Evolutionary conservation across 1,140 invertebrate species (phyloP), one percentile per base, ranked within the genome.

Genomic region (Listronotus bonariensis): DNA sequence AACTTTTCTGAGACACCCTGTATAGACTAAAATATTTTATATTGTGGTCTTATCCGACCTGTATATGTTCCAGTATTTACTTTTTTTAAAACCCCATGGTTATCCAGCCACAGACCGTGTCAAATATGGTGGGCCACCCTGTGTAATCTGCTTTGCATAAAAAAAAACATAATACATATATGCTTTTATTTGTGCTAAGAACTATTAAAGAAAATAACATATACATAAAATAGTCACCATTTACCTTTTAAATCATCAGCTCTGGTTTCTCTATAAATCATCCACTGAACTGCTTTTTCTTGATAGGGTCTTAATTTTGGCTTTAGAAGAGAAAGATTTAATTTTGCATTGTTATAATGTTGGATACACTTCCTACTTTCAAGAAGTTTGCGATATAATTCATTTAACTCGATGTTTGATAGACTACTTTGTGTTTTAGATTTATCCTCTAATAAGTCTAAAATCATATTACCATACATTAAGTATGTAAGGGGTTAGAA

Each of bases 221-320:
- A 38, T 48, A n/a, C 20, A 49, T 10, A 42, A 34, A 14, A n/a
- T 32, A 51, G 51, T 14, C 34, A 14, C n/a, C 14, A 48, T 31
- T 40, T 58, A 71, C 68, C 66, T 48, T 62, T 57, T 65, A 53
- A 9, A 46, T 49, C 43, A 40, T 53, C 18, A 32, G 45, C 20
- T 34, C 42, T 52, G 31, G 14, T 60, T 79, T 89, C 88, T 61
- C 82, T 77, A 12, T 74, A 57, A 2, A 91, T 66, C 88, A 92
- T 90, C 90, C 90, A 92, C 34, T 72, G 70, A 0, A 92, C 86
- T 46, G 88, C 88, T 38, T 81, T 68, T 68, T 80, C 74, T 75
- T 92, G 90, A 75, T 92, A 92, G 6, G 81, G 79, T 56, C 89
- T 77, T n/a, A 92, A 74, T 43, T 68, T 73, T 15, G 82, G 80